Base-by-base conservation (phyloP, 2,113 vertebrate species). In the Spilogale gracilis region DNA sequence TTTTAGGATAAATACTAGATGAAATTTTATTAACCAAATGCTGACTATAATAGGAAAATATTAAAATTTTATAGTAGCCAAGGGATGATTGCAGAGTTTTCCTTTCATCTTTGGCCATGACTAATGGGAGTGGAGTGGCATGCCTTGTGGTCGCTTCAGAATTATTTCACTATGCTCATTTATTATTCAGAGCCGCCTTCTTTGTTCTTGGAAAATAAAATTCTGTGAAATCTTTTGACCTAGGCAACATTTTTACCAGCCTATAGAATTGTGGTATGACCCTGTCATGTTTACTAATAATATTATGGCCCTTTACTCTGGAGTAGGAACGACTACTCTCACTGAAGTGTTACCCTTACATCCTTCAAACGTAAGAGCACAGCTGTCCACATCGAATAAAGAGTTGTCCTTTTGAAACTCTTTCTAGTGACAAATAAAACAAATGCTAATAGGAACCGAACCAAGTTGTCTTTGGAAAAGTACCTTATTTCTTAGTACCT, bases 161-260 rank as follows among this genome's bases (percentile, higher is more conserved):
- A 88, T 96, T 91, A 71, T 84, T 91, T 94, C 12, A 38, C 88
- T 84, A n/a, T 9, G 6, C 50, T 30, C 88, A 71, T 76, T 89
- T 94, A 92, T 95, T 89, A 85, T 94, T 80, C 50, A 95, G 67
- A 87, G 56, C 7, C n/a, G 10, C 6, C 12, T 32, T 69, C n/a
- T 96, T 90, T 90, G 82, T 90, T 88, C 50, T 97, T 94, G 79
- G 67, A 48, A 80, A 95, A 80, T 85, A 92, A 94, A 80, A 88
- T 50, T 18, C 25, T 61, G 21, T n/a, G 32, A 21, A 91, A 20
- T 95, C 9, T n/a, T 83, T 89, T 54, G n/a, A 54, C 61, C 54
- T 92, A 80, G 43, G 61, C 48, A 67, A 92, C 13, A 11, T 86
- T 89, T 82, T 94, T 69, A 76, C 9, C 38, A 81, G 65, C 43